Evolutionary conservation across 1,140 invertebrate species (phyloP), one percentile per base, ranked within the genome.

Genomic region (Ostrea edulis): DNA sequence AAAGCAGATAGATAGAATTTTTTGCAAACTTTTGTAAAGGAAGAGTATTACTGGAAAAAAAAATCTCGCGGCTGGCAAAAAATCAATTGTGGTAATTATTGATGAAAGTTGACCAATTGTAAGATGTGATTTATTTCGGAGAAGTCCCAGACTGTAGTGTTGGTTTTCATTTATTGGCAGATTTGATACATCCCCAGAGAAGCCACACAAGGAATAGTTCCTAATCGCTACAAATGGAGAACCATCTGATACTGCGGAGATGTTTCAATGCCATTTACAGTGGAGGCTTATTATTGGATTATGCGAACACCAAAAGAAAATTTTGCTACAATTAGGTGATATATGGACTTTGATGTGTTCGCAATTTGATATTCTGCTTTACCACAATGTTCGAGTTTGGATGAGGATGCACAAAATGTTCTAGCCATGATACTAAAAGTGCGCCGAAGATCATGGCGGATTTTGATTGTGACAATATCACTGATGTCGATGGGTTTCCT

Each of bases 51-150:
- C 68, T 17, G 12, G 12, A 35, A 77, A 77, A 77, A 77, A 17
- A 68, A 68, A 68, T 4, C 9, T 22, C 11, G 14, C 22, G 9
- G 25, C 29, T 35, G 25, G 68, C 25, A 77, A 77, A 77, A 77
- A 77, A 77, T 77, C 68, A 77, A 77, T 77, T 77, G 68, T 77
- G 68, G 68, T 77, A 77, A 77, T 77, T 77, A 77, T 77, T 29
- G 68, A 77, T 77, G 68, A 77, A 77, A 77, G 68, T 77, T 77
- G 68, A 77, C 68, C 68, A 77, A 77, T 77, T 77, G 68, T 77
- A 77, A 77, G 68, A 77, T 77, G 68, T 77, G 68, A 77, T 77
- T 77, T 77, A 77, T 77, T 77, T 35, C 2, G 12, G 68, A 29
- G 68, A 35, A 25, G 68, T 77, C 68, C 68, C 68, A 77, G 68